A percentile compares a stretch with the other conserved stretches of the same genome.
Conservation (phyloP, 2,888 invertebrate genomes). For the Andrena fulva region DNA sequence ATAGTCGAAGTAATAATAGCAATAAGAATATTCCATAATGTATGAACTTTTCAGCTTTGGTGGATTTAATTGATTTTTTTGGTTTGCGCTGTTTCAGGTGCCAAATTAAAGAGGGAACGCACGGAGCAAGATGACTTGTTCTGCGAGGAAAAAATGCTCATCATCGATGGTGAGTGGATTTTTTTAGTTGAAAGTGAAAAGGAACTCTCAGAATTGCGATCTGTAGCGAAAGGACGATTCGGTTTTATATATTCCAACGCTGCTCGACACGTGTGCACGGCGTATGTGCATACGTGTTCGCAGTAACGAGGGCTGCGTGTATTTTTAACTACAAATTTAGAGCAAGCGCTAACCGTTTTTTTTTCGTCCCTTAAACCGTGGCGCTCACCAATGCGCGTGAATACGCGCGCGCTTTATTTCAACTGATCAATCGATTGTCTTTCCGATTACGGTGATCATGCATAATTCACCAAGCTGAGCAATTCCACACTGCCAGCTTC, state of each 20-base stretch:
- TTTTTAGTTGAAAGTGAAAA: not conserved
- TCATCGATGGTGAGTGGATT: conserved; percentile 82
- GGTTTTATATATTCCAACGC: not conserved
- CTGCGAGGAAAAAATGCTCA: conserved; percentile 84
- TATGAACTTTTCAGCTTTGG: not conserved
- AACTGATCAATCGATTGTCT: conserved; percentile 36
- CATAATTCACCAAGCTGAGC: conserved; percentile 38
- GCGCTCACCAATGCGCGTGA: not conserved
- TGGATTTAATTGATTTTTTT: not conserved
- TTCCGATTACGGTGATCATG: conserved; percentile 31
- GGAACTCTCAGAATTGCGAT: not conserved
- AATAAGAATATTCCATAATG: no score
- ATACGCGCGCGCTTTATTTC: conserved; percentile 1
- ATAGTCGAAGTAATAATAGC: no score
- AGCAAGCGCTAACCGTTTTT: not conserved
- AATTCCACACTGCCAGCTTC: conserved; percentile 1
- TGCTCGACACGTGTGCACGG: not conserved
- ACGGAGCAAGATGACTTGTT: conserved; percentile 83
- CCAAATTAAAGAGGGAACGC: conserved; percentile 82
- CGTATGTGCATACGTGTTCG: not conserved
- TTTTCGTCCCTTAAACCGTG: not conserved
- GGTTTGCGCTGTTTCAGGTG: conserved; percentile 72
- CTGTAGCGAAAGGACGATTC: not conserved
- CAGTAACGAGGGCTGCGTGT: not conserved
- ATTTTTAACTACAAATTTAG: conserved; percentile 19